Conservation (phyloP, 2,888 invertebrate genomes). For the Aromia moschata region DNA sequence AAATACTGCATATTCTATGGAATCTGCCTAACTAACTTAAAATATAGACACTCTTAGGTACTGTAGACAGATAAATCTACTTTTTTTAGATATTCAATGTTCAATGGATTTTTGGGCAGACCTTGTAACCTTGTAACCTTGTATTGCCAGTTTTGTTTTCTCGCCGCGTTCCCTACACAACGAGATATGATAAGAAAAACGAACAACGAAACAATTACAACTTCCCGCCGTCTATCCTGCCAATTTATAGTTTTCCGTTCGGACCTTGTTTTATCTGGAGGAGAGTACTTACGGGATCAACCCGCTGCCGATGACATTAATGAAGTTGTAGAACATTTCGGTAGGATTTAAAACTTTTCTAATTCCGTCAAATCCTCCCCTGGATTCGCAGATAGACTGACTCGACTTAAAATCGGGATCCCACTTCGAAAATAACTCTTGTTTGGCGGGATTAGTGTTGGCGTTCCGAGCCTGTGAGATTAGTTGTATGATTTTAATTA, state of each 20-base stretch:
- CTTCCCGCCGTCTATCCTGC: not conserved
- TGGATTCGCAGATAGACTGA: constrained; percentile 40
- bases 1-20: too few species aligned
- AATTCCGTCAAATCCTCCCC: constrained; percentile 42
- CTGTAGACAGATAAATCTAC: too few species aligned
- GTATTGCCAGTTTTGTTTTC: too few species aligned
- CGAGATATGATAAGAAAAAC: too few species aligned
- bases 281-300: constrained; percentile 31
- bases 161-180: too few species aligned
- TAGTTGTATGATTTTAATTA: constrained; percentile 5
- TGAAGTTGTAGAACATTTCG: constrained; percentile 41
- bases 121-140: too few species aligned
- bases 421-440: constrained; percentile 28
- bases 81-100: too few species aligned
- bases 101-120: too few species aligned
- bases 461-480: constrained; percentile 4
- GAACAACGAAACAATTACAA: too few species aligned
- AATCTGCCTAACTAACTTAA: too few species aligned
- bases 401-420: constrained; percentile 37
- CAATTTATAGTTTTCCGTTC: not conserved
- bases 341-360: constrained; percentile 45
- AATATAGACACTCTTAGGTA: too few species aligned
- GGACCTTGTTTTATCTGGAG: constrained; percentile 2
- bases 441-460: constrained; percentile 20
- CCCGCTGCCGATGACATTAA: constrained; percentile 34